phyloP scores from a whole-genome alignment of 2,797 vertebrate genomes.

The Melanotaenia boesemani region DNA sequence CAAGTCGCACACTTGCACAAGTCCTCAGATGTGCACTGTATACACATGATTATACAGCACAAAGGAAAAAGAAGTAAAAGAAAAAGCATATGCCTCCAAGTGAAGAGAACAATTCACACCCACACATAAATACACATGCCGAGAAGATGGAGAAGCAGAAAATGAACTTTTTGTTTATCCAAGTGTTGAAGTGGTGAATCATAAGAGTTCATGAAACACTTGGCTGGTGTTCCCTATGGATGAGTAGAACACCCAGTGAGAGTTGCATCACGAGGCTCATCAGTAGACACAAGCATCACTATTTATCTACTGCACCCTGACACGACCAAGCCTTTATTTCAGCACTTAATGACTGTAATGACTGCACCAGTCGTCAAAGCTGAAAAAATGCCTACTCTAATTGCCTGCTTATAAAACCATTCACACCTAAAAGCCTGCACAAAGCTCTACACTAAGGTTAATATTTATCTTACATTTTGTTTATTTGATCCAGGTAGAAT shows the following conservation, averaged over 20 bases:
- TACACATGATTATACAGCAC: conserved; percentile 28
- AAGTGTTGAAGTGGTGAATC: conserved; percentile 55
- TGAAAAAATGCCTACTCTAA: neutral
- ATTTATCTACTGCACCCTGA: conserved; percentile 2
- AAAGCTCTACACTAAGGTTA: neutral
- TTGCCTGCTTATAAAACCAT: neutral
- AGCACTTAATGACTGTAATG: neutral
- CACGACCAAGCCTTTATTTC: neutral
- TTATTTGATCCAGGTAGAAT: neutral
- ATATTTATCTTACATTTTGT: neutral
- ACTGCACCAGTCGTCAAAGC: neutral
- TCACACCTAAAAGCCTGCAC: neutral
- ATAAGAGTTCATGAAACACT: conserved; percentile 16
- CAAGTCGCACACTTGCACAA: conserved; percentile 39
- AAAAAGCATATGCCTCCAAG: conserved; percentile 34
- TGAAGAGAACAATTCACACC: conserved; percentile 59
- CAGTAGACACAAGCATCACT: conserved; percentile 7
- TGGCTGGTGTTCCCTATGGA: conserved; percentile 30
- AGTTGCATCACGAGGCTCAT: conserved; percentile 21
- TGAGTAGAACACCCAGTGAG: conserved; percentile 10
- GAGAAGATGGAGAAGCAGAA: conserved; percentile 49
- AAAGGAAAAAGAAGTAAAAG: conserved; percentile 19
- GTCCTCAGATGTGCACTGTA: conserved; percentile 32
- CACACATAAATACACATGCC: conserved; percentile 62
- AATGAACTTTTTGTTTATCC: conserved; percentile 35